Evolutionary conservation across 1,140 invertebrate species (phyloP), one percentile per base, ranked within the genome.

Genomic region (Drosophila bipectinata): DNA sequence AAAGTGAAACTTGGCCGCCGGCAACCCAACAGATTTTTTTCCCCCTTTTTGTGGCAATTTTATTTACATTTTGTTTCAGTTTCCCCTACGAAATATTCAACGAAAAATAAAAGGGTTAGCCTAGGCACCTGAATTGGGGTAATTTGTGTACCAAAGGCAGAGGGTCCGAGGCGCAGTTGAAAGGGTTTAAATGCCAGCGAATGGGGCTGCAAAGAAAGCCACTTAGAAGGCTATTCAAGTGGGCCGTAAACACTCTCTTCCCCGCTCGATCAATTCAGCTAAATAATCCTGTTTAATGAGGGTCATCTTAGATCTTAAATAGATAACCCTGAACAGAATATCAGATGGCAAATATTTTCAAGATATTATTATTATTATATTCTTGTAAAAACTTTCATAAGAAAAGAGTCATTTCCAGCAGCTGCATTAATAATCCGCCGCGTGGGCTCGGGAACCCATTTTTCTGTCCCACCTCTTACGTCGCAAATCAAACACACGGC

Each of bases 51-150:
- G 83, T 76, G 82, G 82, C 78, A 78, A 87, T 87, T 85, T 87
- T 87, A 87, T 87, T 87, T 87, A 75, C 78, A 85, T 87, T 87
- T 59, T 59, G 59, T 61, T 44, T 80, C 69, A 61, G 73, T 60
- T 75, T 76, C 74, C 18, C 62, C 80, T 53, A 18, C 28, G 49
- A n/a, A 51, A 51, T 10, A 34, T 10, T 30, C 44, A 6, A 54
- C 30, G 26, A 64, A 21, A 10, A 32, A 4, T 28, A 15, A 9
- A 69, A 56, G 41, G 67, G 67, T 45, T 62, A 57, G n/a, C 49
- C 28, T 68, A 45, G 41, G 41, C 61, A 60, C 54, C 74, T 81
- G 47, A 87, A 88, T 82, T 82, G 71, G 69, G 75, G 77, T 80
- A 85, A 85, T 85, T 80, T 61, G 54, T 72, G 59, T 34, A 47